phyloP scores from a whole-genome alignment of 2,113 vertebrate species.

The Mus musculus region DNA sequence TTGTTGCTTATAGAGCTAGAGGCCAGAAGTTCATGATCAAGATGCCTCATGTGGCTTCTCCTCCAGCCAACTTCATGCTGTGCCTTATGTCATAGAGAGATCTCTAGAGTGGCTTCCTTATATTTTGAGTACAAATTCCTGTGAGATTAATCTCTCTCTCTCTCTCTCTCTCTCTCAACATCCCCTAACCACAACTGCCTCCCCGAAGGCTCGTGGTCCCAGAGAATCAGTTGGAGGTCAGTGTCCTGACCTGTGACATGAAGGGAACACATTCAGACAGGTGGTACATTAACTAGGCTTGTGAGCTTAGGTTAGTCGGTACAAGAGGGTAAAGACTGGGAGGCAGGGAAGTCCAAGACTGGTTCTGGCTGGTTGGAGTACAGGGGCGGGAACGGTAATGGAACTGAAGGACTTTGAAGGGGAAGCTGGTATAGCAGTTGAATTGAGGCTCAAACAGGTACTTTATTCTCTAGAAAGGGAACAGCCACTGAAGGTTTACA shows the following conservation, averaged over 20 bases:
- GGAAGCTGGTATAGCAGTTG: neutral
- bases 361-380: neutral
- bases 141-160: neutral
- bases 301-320: neutral
- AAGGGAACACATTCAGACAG: neutral
- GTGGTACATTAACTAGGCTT: neutral
- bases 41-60: neutral
- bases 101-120: neutral
- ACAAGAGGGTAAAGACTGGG: neutral
- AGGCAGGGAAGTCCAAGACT: neutral
- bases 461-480: conserved; percentile 48
- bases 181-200: neutral
- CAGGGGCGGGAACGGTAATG: neutral
- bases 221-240: neutral
- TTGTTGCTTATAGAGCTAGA: neutral
- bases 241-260: neutral
- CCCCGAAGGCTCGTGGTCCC: neutral
- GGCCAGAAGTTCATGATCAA: neutral
- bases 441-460: conserved; percentile 8
- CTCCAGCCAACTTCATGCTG: neutral
- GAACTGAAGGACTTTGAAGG: neutral
- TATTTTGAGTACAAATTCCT: neutral
- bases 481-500: conserved; percentile 55
- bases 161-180: too few species aligned
- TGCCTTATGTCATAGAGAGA: neutral